Evolutionary conservation across 2,797 vertebrate species (phyloP).

Genomic region (Paramormyrops hopkinsi): DNA sequence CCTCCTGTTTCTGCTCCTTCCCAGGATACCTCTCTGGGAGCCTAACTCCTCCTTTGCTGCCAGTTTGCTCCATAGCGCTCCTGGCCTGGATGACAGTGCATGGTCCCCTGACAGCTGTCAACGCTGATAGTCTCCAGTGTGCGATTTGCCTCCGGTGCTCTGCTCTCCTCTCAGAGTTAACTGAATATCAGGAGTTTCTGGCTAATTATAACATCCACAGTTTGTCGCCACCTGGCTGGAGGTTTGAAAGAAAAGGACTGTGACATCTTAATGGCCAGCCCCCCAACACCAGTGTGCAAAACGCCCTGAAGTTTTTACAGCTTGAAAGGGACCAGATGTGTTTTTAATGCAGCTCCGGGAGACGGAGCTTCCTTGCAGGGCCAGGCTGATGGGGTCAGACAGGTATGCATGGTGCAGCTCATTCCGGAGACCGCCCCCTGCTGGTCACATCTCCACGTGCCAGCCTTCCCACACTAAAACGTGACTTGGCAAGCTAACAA

Average conservation of each 20-base stretch:
- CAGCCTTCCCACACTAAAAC: background rate
- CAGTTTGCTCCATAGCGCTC: constrained; percentile 30
- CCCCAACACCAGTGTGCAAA: constrained; percentile 47
- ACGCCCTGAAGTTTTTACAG: constrained; percentile 49
- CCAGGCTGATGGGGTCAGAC: constrained; percentile 23
- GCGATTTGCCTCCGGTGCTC: constrained; percentile 33
- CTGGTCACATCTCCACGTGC: background rate
- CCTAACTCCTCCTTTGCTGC: constrained; percentile 27
- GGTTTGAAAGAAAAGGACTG: constrained; percentile 19
- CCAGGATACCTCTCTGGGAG: background rate
- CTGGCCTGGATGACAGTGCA: constrained; percentile 41
- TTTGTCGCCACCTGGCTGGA: constrained; percentile 38
- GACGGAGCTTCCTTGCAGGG: constrained; percentile 24
- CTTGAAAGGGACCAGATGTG: constrained; percentile 55
- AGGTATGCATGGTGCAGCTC: constrained; percentile 11
- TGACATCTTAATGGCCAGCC: constrained; percentile 63
- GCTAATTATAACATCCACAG: constrained; percentile 49
- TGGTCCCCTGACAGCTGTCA: constrained; percentile 52
- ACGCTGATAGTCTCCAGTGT: constrained; percentile 50
- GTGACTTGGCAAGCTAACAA: constrained; percentile 37
- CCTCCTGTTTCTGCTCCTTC: background rate
- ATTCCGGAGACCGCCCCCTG: constrained; percentile 23
- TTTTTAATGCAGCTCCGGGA: constrained; percentile 57
- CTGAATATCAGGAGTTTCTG: constrained; percentile 57
- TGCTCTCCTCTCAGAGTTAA: constrained; percentile 50